Evolutionary conservation across 2,797 vertebrate genomes (phyloP), one percentile per base, ranked within the genome.

Genomic region (Euthynnus affinis): DNA sequence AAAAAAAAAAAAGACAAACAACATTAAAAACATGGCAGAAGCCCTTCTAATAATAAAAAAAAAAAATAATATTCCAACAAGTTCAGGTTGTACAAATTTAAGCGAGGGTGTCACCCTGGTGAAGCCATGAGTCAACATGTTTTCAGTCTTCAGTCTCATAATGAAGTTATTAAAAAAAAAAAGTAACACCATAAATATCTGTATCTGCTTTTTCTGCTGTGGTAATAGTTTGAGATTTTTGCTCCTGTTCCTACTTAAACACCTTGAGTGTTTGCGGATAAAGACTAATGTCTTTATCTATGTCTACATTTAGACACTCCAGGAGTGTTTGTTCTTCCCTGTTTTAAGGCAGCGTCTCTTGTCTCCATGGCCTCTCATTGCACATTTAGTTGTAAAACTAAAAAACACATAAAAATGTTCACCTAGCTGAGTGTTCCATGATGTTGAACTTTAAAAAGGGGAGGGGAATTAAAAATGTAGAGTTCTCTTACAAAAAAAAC

Each of bases 351-450:
- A 73, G 56, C 56, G 44, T 65, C 70, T 64, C 34, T 71, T 58
- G 66, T 51, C 32, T 40, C 48, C 37, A 14, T 20, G 4, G 14
- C 48, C 20, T 60, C 23, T 9, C 10, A 75, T 74, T 40, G 59
- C 75, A 85, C 81, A 58, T 64, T 75, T 17, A 51, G 15, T 10
- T 62, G 20, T 2, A 61, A 65, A 75, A 42, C 9, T 44, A 46
- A 58, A 67, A 71, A 64, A 86, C 72, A 76, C 79, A 49, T n/a
- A n/a, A n/a, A n/a, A n/a, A n/a, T n/a, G n/a, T 61, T 48, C 32
- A 10, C 51, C 14, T 57, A 1, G 1, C 14, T 2, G 20, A 59
- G 9, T 32, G 37, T 60, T 58, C 23, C 29, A 44, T 34, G 0
- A 1, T 23, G 27, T 57, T 44, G 3, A 60, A 9, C 9, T 32